A percentile compares a stretch with the other conserved stretches of the same genome.
phyloP scores from a whole-genome alignment of 2,888 invertebrate genomes.

The Synergus gifuensis region DNA sequence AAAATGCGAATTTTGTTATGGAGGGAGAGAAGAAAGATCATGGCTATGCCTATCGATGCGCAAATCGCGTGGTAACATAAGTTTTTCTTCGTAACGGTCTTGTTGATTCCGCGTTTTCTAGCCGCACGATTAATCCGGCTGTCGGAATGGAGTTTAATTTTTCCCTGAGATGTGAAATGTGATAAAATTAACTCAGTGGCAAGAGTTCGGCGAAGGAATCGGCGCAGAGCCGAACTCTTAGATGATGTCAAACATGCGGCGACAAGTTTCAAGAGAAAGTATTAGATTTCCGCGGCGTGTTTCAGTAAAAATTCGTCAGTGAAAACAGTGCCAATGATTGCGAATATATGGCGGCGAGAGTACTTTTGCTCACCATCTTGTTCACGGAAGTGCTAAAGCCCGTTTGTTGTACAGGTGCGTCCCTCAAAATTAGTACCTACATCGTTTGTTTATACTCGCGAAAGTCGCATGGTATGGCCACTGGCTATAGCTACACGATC shows the following conservation, averaged over 20 bases:
- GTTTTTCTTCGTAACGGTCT: constrained; percentile 33
- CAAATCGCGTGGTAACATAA: constrained; percentile 58
- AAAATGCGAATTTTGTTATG: neutral
- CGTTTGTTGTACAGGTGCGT: constrained; percentile 74
- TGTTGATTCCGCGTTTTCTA: constrained; percentile 28
- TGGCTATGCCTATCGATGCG: constrained; percentile 62
- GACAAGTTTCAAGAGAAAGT: constrained; percentile 63
- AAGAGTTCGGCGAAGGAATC: constrained; percentile 34
- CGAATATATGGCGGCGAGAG: constrained; percentile 77
- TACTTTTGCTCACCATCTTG: constrained; percentile 76
- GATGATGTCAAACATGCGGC: constrained; percentile 73
- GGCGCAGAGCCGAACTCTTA: constrained; percentile 31
- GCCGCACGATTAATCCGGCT: neutral
- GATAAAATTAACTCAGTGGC: constrained; percentile 4
- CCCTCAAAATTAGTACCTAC: constrained; percentile 47
- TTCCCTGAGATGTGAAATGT: constrained; percentile 20
- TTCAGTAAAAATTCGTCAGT: constrained; percentile 67
- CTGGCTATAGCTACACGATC: constrained; percentile 20
- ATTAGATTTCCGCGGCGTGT: constrained; percentile 64
- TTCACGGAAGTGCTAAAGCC: constrained; percentile 77
- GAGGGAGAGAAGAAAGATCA: constrained; percentile 48
- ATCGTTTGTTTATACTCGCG: constrained; percentile 58
- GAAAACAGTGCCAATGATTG: constrained; percentile 73
- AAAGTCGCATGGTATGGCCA: constrained; percentile 35
- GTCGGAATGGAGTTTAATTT: constrained; percentile 1